Conservation (phyloP, 2,888 invertebrate species). For the Peribatodes rhomboidaria region DNA sequence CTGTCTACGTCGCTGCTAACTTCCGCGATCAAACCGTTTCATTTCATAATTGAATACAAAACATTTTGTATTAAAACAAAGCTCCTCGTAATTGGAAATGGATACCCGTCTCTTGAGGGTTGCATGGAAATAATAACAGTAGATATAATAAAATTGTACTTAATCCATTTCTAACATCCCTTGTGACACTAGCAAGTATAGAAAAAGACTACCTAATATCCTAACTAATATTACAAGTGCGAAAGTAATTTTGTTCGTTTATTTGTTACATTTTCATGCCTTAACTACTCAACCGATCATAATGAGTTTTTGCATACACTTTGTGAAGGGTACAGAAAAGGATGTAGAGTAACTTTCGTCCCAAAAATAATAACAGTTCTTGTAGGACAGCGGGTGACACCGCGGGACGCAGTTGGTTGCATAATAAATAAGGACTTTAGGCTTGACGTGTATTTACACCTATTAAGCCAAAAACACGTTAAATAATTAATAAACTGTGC, state of each 20-base stretch:
- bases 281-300: too few relatives aligned
- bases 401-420: too few relatives aligned
- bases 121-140: slow-evolving; percentile 20
- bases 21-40: slow-evolving; percentile 6
- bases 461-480: too few relatives aligned
- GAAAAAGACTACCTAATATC: neutral
- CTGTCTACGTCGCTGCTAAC: neutral
- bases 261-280: too few relatives aligned
- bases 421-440: too few relatives aligned
- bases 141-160: slow-evolving; percentile 23
- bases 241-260: too few relatives aligned
- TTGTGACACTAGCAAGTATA: slow-evolving; percentile 3
- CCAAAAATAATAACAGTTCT: too few relatives aligned
- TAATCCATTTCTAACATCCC: slow-evolving; percentile 30
- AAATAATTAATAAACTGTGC: too few relatives aligned
- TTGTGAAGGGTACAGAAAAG: too few relatives aligned
- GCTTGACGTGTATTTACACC: too few relatives aligned
- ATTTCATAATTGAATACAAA: slow-evolving; percentile 26
- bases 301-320: too few relatives aligned
- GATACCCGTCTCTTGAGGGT: slow-evolving; percentile 19
- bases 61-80: slow-evolving; percentile 17
- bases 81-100: slow-evolving; percentile 24
- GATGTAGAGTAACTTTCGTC: too few relatives aligned
- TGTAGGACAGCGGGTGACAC: neutral
- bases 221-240: neutral